phyloP scores from a whole-genome alignment of 2,797 vertebrate species.

The Rhadinocentrus ornatus region DNA sequence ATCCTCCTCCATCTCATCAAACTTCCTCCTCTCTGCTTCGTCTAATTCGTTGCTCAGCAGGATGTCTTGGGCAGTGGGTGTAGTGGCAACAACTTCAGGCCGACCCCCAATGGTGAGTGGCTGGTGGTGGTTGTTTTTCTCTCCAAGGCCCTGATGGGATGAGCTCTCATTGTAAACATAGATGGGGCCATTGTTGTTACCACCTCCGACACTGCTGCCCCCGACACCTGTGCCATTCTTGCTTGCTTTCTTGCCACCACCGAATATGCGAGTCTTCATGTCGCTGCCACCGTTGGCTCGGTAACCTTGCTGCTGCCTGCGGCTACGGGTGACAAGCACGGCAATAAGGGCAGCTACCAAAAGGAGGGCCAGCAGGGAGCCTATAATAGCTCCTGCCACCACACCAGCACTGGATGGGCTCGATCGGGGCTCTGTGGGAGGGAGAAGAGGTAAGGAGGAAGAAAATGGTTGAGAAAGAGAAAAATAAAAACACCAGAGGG shows the following conservation, averaged over 20 bases:
- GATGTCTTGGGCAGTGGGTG: slow-evolving; percentile 83
- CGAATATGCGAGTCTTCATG: slow-evolving; percentile 87
- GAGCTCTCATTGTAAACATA: slow-evolving; percentile 81
- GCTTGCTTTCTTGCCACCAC: slow-evolving; percentile 82
- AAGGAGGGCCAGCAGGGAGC: slow-evolving; percentile 86
- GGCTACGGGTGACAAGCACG: slow-evolving; percentile 84
- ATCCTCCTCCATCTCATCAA: slow-evolving; percentile 85
- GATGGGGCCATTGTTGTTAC: slow-evolving; percentile 83
- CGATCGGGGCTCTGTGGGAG: slow-evolving; percentile 77
- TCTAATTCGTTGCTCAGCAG: slow-evolving; percentile 83
- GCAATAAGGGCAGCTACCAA: slow-evolving; percentile 84
- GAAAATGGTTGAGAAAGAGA: slow-evolving; percentile 54
- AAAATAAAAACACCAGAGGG: slow-evolving; percentile 26
- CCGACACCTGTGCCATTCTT: slow-evolving; percentile 78
- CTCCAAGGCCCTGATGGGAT: slow-evolving; percentile 74
- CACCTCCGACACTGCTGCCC: slow-evolving; percentile 61
- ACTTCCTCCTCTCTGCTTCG: slow-evolving; percentile 84
- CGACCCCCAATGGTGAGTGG: slow-evolving; percentile 75
- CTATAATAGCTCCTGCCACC: slow-evolving; percentile 88
- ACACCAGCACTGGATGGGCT: slow-evolving; percentile 82
- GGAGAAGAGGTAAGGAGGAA: slow-evolving; percentile 55
- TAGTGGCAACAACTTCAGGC: slow-evolving; percentile 66
- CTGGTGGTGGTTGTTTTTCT: slow-evolving; percentile 81
- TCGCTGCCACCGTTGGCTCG: slow-evolving; percentile 79
- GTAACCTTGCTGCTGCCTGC: slow-evolving; percentile 82